These are phyloP conservation scores for Ooceraea biroi DNA, from an alignment of 1,140 invertebrate genomes.

Conservation along the genomic window DNA sequence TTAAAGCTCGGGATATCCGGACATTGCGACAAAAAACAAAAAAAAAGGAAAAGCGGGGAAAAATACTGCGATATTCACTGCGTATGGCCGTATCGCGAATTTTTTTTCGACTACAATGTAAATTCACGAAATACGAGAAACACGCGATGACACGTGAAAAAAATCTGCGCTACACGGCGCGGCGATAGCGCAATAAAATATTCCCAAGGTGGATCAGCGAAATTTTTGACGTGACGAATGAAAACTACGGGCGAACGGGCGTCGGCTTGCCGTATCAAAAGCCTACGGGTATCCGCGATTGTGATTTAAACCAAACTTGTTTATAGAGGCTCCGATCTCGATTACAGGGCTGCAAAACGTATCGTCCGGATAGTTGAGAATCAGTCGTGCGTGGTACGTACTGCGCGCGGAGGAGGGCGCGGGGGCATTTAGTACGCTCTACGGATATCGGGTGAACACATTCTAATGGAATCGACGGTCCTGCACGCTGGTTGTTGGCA, in stretches of 20 bases:
- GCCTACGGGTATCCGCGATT: background rate
- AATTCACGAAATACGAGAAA: slow-evolving; percentile 47
- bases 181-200: slow-evolving; percentile 42
- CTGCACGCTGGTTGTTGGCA: slow-evolving; percentile 31
- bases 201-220: slow-evolving; percentile 13
- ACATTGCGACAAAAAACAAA: no score
- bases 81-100: slow-evolving; percentile 6
- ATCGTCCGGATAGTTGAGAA: background rate
- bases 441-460: background rate
- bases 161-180: background rate
- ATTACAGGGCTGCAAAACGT: slow-evolving; percentile 9
- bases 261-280: background rate
- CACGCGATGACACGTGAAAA: slow-evolving; percentile 29
- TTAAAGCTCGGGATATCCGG: slow-evolving; percentile 18
- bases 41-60: no score
- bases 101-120: slow-evolving; percentile 10
- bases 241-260: background rate
- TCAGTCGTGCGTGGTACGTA: slow-evolving; percentile 37
- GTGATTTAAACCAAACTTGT: background rate
- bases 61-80: slow-evolving; percentile 10
- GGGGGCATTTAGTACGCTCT: slow-evolving; percentile 31
- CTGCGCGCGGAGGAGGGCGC: background rate
- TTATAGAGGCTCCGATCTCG: slow-evolving; percentile 20
- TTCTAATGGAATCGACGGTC: slow-evolving; percentile 41
- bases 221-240: slow-evolving; percentile 20